A percentile compares a stretch with the other conserved stretches of the same genome.
Conservation (phyloP, 2,888 invertebrate species). For the Ichneumoninae sp. region DNA sequence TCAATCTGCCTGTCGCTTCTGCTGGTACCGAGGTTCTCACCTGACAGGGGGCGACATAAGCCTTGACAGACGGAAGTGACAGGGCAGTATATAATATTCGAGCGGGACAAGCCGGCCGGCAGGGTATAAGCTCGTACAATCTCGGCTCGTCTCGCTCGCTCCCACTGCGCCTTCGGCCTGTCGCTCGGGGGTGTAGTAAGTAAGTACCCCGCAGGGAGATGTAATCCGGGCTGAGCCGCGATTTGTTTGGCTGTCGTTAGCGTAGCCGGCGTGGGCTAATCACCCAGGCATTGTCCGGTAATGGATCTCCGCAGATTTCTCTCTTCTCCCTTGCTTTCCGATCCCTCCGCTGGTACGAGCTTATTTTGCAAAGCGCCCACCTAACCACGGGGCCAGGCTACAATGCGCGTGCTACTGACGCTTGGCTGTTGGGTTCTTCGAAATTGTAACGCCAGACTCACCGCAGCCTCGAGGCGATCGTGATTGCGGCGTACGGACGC, state of each 20-base stretch:
- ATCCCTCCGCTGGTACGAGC: conserved; percentile 44
- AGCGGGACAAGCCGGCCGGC: conserved; percentile 64
- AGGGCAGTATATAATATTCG: conserved; percentile 77
- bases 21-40: conserved; percentile 67
- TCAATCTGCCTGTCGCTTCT: conserved; percentile 43
- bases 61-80: conserved; percentile 74
- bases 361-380: conserved; percentile 54
- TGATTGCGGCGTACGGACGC: background rate
- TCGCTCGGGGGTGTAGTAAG: conserved; percentile 65
- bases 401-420: conserved; percentile 8
- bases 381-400: background rate
- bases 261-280: conserved; percentile 78
- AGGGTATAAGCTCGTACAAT: conserved; percentile 47
- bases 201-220: conserved; percentile 72
- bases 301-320: conserved; percentile 75
- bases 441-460: conserved; percentile 1
- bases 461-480: background rate
- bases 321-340: conserved; percentile 47
- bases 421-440: conserved; percentile 14
- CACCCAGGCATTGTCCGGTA: conserved; percentile 79
- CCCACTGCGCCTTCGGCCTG: conserved; percentile 20
- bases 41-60: conserved; percentile 77
- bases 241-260: conserved; percentile 82
- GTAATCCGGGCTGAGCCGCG: conserved; percentile 80
- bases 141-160: conserved; percentile 2